phyloP scores from a whole-genome alignment of 2,797 vertebrate species.

The Sparidentex hasta region DNA sequence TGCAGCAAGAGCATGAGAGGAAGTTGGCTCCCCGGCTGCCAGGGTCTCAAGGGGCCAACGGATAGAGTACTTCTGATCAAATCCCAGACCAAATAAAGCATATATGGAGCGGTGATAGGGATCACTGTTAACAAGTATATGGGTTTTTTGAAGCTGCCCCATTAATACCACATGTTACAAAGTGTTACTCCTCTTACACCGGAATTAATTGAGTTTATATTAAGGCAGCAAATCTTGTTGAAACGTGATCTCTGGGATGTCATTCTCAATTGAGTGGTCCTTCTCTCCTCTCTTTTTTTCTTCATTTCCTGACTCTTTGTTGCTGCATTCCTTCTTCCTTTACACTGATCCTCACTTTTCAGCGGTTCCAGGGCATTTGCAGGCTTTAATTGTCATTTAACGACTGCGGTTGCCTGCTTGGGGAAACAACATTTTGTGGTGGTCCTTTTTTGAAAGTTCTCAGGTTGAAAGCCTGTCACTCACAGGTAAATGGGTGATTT shows the following conservation, averaged over 20 bases:
- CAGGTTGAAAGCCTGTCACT: constrained; percentile 37
- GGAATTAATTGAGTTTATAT: constrained; percentile 77
- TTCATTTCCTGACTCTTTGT: constrained; percentile 73
- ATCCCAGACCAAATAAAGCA: constrained; percentile 75
- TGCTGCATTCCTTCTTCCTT: constrained; percentile 35
- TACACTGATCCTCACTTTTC: constrained; percentile 38
- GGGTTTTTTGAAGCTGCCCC: constrained; percentile 60
- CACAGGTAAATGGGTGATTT: constrained; percentile 29
- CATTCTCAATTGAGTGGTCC: constrained; percentile 63
- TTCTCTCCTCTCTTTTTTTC: constrained; percentile 17
- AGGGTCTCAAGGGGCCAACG: constrained; percentile 60
- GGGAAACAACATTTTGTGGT: constrained; percentile 30
- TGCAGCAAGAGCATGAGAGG: constrained; percentile 64
- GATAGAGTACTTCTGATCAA: constrained; percentile 70
- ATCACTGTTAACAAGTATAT: constrained; percentile 79
- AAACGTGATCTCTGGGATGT: constrained; percentile 70
- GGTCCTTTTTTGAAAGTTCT: constrained; percentile 27
- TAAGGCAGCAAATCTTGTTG: constrained; percentile 81
- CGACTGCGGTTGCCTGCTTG: constrained; percentile 16
- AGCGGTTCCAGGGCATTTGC: constrained; percentile 18
- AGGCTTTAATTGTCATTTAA: constrained; percentile 45
- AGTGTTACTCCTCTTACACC: constrained; percentile 64
- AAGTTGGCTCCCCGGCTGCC: constrained; percentile 62
- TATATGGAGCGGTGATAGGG: constrained; percentile 67
- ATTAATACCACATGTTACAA: constrained; percentile 74